Conservation (phyloP, 2,113 vertebrate species). For the Brachypodius melanocephalos region DNA sequence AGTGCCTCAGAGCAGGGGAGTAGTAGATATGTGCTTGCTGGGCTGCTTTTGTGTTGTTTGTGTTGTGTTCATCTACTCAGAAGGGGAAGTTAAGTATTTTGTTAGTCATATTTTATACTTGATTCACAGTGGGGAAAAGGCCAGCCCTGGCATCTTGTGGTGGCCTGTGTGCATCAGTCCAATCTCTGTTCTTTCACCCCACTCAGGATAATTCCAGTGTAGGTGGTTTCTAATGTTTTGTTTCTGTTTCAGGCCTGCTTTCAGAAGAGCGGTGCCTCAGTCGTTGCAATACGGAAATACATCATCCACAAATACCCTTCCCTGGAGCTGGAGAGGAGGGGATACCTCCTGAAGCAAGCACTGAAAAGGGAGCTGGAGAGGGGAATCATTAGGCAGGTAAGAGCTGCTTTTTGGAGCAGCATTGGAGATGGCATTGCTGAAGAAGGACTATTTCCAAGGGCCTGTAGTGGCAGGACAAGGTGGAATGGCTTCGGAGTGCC, state of each 20-base stretch:
- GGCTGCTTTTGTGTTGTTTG: not conserved
- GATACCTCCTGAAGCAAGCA: conserved; percentile 91
- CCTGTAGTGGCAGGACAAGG: not conserved
- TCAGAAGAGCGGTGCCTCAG: conserved; percentile 86
- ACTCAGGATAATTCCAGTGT: not conserved
- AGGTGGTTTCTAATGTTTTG: not conserved
- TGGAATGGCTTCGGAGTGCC: not conserved
- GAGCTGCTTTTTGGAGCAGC: not conserved
- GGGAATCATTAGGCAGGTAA: conserved; percentile 91
- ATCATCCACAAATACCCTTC: conserved; percentile 91
- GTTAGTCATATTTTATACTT: not conserved
- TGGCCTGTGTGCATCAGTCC: not conserved
- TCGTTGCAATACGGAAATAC: conserved; percentile 90
- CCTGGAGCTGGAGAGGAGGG: conserved; percentile 89
- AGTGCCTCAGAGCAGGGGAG: not conserved
- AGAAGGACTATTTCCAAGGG: not conserved
- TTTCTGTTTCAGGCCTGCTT: conserved; percentile 81
- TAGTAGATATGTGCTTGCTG: not conserved
- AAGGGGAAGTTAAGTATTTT: not conserved
- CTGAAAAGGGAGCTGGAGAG: conserved; percentile 92
- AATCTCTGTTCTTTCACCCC: not conserved
- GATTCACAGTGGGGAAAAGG: not conserved
- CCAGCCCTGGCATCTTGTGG: not conserved
- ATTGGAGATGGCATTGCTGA: not conserved
- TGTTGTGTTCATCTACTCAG: not conserved